A percentile compares a stretch with the other conserved stretches of the same genome.
phyloP scores from a whole-genome alignment of 1,140 invertebrate species.

The Euwallacea similis region DNA sequence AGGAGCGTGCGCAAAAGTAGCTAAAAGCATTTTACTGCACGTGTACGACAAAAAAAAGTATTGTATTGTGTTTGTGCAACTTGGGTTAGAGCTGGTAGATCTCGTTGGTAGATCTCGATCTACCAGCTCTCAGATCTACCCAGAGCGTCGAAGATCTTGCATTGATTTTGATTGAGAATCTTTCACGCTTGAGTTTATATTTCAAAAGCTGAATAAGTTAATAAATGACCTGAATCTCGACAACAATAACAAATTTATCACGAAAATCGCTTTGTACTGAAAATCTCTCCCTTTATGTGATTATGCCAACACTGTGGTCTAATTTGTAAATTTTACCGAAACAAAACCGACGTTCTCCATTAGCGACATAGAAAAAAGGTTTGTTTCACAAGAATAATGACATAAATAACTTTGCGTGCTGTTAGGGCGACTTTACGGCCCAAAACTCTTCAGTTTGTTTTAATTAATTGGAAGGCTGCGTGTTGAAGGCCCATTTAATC shows the following conservation, averaged over 20 bases:
- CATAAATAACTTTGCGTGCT: conserved; percentile 20
- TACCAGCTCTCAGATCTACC: no score
- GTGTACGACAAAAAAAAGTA: no score
- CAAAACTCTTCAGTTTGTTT: conserved; percentile 23
- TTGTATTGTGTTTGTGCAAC: no score
- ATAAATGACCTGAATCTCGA: not conserved
- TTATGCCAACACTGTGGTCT: not conserved
- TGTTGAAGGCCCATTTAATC: conserved; percentile 3
- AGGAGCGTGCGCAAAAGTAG: no score
- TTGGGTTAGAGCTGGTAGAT: no score
- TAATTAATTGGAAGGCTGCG: conserved; percentile 17
- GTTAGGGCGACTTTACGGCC: conserved; percentile 6
- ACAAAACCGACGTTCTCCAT: not conserved
- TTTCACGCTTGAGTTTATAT: no score
- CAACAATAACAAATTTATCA: not conserved
- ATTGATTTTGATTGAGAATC: not conserved
- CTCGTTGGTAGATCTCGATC: no score
- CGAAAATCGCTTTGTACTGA: not conserved
- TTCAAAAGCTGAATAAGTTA: no score
- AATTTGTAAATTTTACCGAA: not conserved
- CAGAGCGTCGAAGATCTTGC: not conserved
- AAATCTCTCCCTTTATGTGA: not conserved
- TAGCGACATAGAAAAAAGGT: conserved; percentile 4
- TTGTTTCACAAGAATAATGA: not conserved
- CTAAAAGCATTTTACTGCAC: no score